phyloP scores from a whole-genome alignment of 1,140 invertebrate genomes.

The Zaprionus tsacasi region DNA sequence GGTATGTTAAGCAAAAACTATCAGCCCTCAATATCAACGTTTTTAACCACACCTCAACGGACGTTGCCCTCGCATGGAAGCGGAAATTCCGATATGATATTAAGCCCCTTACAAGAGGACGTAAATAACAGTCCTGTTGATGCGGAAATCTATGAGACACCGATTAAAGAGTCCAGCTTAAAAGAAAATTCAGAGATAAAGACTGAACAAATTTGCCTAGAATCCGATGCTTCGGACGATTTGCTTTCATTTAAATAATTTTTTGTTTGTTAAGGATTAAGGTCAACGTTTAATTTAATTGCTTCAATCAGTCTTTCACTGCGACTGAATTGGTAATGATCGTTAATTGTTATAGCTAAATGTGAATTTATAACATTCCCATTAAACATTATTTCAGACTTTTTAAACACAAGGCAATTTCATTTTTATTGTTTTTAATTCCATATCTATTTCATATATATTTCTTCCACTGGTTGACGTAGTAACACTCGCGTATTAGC shows the following conservation, averaged over 20 bases:
- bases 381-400: not conserved
- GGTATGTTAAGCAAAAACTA: constrained; percentile 51
- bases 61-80: not conserved
- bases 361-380: not conserved
- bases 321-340: too few relatives aligned
- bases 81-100: constrained; percentile 27
- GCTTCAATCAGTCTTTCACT: too few relatives aligned
- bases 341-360: constrained; percentile 1
- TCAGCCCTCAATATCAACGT: constrained; percentile 61
- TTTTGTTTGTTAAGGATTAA: not conserved
- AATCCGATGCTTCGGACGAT: constrained; percentile 59
- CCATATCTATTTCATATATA: constrained; percentile 27
- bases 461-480: constrained; percentile 47
- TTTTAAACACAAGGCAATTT: constrained; percentile 28
- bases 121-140: not conserved
- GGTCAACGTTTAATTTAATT: too few relatives aligned
- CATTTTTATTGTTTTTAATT: constrained; percentile 20
- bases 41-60: constrained; percentile 32
- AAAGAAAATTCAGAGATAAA: not conserved
- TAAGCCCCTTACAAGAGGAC: constrained; percentile 43
- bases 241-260: constrained; percentile 46
- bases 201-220: not conserved
- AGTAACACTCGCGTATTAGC: constrained; percentile 44
- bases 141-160: not conserved
- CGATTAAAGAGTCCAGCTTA: too few relatives aligned